Evolutionary conservation across 1,140 invertebrate species (phyloP).

Genomic region (Sminthurides bifidus): DNA sequence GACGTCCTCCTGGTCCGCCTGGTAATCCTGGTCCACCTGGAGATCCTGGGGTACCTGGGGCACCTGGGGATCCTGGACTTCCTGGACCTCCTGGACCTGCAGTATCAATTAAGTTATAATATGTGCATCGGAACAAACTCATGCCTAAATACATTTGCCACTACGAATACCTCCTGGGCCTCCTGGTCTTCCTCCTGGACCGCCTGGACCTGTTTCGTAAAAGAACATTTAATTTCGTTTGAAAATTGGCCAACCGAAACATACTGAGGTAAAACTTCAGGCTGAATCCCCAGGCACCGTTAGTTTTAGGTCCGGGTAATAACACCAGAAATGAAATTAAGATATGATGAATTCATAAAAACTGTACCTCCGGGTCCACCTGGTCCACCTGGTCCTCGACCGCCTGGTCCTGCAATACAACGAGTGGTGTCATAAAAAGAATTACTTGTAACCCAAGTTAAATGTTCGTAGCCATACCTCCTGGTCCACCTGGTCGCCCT

Average conservation of each 20-base stretch:
- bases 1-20: not conserved
- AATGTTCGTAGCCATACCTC: no score
- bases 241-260: not conserved
- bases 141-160: no score
- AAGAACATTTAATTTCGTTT: not conserved
- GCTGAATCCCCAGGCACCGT: not conserved
- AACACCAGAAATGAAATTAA: no score
- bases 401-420: conserved; percentile 22
- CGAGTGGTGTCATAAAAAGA: no score
- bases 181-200: not conserved
- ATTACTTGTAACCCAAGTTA: no score
- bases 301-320: not conserved
- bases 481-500: not conserved
- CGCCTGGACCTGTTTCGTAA: not conserved
- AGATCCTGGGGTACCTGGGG: conserved; percentile 12
- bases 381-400: not conserved
- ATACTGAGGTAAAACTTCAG: not conserved
- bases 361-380: not conserved
- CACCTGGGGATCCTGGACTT: conserved; percentile 8
- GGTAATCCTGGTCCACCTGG: conserved; percentile 3
- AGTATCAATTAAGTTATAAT: no score
- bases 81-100: conserved; percentile 10
- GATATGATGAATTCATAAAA: no score
- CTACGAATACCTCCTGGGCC: not conserved
- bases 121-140: no score